Conservation (phyloP, 30 jellyfish, hydroid and myxozoan genomes). For the Turritopsis rubra region DNA sequence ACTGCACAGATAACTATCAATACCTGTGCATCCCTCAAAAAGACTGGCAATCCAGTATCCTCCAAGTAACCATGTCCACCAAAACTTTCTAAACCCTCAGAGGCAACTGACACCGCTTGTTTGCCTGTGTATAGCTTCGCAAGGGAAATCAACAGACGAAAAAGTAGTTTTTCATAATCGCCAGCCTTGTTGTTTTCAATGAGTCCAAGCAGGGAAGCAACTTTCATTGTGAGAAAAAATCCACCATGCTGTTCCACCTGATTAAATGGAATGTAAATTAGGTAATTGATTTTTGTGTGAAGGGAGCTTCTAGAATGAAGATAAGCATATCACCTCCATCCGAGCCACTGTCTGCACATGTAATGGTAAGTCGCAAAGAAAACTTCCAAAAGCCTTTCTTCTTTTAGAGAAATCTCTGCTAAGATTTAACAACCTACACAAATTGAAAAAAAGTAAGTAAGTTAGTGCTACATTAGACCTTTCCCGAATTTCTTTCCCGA, state of each 20-base stretch:
- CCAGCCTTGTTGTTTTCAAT: conserved; percentile 49
- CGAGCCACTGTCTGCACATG: conserved; percentile 64
- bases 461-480: no score
- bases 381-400: conserved; percentile 73
- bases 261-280: no score
- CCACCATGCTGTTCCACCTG: conserved; percentile 60
- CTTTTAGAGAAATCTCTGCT: conserved; percentile 66
- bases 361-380: conserved; percentile 38
- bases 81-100: conserved; percentile 87
- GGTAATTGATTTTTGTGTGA: no score
- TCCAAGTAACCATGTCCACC: conserved; percentile 96
- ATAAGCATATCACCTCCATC: conserved; percentile 69
- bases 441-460: not conserved
- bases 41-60: conserved; percentile 92
- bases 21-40: conserved; percentile 86
- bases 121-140: conserved; percentile 82
- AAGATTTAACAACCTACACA: conserved; percentile 31
- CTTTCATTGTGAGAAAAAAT: conserved; percentile 47
- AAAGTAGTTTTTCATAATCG: conserved; percentile 50
- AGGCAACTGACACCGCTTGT: conserved; percentile 63
- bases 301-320: no score
- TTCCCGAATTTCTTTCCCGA: no score
- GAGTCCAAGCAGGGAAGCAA: conserved; percentile 51
- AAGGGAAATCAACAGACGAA: conserved; percentile 81
- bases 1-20: no score